phyloP scores from a whole-genome alignment of 2,113 vertebrate species.

The Tauraco erythrolophus region DNA sequence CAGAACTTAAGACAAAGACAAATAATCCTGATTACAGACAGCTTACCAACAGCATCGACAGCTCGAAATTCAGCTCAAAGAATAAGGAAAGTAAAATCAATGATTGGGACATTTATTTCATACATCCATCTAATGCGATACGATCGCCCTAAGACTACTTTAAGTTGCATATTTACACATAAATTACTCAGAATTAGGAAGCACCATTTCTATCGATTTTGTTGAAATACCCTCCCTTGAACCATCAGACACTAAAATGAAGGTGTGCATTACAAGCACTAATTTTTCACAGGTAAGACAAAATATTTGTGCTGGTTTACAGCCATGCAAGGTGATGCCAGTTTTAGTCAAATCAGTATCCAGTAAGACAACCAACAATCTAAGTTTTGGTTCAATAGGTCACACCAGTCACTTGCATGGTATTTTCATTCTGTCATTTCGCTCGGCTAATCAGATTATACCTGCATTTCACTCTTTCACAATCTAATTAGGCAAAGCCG shows the following conservation, averaged over 20 bases:
- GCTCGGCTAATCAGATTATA: conserved; percentile 4
- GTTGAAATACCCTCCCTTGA: neutral
- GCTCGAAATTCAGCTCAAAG: neutral
- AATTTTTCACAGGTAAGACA: neutral
- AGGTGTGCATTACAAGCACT: neutral
- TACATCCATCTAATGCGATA: neutral
- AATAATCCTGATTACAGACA: neutral
- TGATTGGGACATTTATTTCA: neutral
- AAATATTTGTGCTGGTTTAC: neutral
- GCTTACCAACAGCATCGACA: neutral
- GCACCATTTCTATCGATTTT: neutral
- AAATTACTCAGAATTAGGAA: neutral
- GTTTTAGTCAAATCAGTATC: neutral
- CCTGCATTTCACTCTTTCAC: neutral
- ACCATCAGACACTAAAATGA: neutral
- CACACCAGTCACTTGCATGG: neutral
- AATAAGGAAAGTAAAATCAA: neutral
- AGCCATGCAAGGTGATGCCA: neutral
- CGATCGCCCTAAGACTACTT: neutral
- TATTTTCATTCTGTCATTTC: neutral
- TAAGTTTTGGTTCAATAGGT: neutral
- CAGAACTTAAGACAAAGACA: neutral
- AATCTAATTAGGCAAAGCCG: conserved; percentile 30
- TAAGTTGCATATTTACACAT: neutral
- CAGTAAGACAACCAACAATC: neutral